Conservation (phyloP, 2,888 invertebrate genomes). For the Scotopteryx bipunctaria region DNA sequence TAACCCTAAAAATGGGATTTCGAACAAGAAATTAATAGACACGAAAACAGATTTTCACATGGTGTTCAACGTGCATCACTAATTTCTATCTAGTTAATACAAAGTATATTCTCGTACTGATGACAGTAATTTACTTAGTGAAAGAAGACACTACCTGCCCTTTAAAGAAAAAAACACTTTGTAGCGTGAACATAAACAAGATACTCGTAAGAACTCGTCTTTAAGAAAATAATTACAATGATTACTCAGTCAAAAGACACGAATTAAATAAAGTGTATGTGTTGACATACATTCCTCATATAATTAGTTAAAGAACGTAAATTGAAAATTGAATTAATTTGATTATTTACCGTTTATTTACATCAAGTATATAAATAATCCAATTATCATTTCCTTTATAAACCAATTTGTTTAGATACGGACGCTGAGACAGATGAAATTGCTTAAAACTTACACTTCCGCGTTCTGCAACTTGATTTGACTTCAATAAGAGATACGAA, state of each 20-base stretch:
- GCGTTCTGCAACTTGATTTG: constrained; percentile 18
- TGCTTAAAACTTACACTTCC: constrained; percentile 16
- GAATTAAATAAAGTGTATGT: too few relatives aligned
- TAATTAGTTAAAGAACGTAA: not conserved
- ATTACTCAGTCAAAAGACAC: constrained; percentile 6
- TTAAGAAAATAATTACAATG: constrained; percentile 2
- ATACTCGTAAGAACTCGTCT: not conserved
- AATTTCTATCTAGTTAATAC: constrained; percentile 13
- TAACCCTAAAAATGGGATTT: constrained; percentile 8
- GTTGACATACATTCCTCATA: too few relatives aligned
- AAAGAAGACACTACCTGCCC: constrained; percentile 26
- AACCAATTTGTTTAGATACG: constrained; percentile 1
- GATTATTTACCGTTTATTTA: not conserved
- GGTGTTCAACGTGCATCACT: constrained; percentile 14
- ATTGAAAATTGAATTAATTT: not conserved
- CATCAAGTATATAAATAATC: not conserved
- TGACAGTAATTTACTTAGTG: constrained; percentile 32
- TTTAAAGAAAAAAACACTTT: constrained; percentile 39
- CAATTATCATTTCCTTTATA: constrained; percentile 9
- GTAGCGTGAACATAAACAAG: constrained; percentile 10
- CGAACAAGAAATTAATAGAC: constrained; percentile 8
- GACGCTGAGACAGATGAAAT: constrained; percentile 10
- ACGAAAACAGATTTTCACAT: constrained; percentile 10
- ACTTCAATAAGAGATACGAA: constrained; percentile 33
- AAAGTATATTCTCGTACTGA: constrained; percentile 35